Conservation (phyloP, 2,888 invertebrate genomes). For the Vesta saturnalis region DNA sequence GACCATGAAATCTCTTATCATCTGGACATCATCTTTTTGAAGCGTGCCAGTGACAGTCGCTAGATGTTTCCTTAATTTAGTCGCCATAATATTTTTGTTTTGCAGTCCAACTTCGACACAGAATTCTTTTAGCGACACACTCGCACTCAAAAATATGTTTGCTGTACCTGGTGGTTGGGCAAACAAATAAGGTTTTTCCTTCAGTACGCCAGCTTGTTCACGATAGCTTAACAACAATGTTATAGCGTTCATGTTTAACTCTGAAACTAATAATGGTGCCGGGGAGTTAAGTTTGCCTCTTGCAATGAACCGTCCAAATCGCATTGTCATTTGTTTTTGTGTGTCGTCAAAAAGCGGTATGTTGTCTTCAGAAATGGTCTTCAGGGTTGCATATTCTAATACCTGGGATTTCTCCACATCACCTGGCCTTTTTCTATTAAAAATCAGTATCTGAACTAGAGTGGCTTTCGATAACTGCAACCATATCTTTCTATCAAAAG, state of each 20-base stretch:
- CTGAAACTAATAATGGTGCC: neutral
- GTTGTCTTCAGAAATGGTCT: neutral
- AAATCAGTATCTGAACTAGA: neutral
- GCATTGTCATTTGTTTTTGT: neutral
- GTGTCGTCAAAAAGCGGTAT: neutral
- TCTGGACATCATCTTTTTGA: neutral
- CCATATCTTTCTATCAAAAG: neutral
- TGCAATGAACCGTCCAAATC: neutral
- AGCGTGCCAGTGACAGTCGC: constrained; percentile 2
- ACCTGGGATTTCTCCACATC: neutral
- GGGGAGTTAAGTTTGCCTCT: constrained; percentile 6
- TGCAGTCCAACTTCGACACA: constrained; percentile 3
- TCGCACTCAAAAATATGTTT: neutral
- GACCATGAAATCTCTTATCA: constrained; percentile 4
- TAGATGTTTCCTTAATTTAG: too few species aligned
- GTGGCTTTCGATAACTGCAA: neutral
- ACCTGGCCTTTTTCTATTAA: neutral
- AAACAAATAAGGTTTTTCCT: constrained; percentile 1
- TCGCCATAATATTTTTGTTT: neutral
- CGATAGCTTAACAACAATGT: too few species aligned
- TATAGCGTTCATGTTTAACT: neutral
- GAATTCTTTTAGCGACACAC: too few species aligned
- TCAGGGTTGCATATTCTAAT: neutral
- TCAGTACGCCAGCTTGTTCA: neutral
- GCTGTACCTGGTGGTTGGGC: constrained; percentile 7